Percentiles rank a stretch among this genome's conserved stretches.
phyloP scores from a whole-genome alignment of 1,140 invertebrate genomes.

The Aphaenogaster ashmeadi region DNA sequence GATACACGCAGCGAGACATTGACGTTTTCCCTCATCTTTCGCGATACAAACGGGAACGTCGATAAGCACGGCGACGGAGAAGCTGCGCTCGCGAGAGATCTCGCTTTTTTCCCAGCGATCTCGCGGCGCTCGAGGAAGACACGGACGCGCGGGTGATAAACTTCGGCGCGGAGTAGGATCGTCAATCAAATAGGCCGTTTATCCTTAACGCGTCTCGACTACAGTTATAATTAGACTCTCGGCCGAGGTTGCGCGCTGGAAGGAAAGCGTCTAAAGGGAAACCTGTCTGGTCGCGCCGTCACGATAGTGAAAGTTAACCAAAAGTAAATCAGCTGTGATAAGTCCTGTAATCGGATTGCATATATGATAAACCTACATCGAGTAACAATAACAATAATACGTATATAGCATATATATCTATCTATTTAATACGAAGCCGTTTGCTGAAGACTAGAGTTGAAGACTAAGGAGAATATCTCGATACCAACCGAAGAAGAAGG shows the following conservation, averaged over 20 bases:
- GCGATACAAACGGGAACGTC: background rate
- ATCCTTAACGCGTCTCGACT: constrained; percentile 44
- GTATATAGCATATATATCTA: background rate
- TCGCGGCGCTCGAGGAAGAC: background rate
- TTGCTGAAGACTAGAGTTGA: background rate
- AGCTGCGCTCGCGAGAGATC: background rate
- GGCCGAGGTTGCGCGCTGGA: constrained; percentile 25
- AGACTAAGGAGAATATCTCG: background rate
- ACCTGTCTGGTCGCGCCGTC: constrained; percentile 28
- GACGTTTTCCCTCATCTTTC: background rate
- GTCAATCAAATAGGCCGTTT: constrained; percentile 52
- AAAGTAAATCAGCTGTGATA: constrained; percentile 83
- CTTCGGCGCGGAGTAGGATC: constrained; percentile 31
- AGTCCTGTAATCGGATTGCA: constrained; percentile 61
- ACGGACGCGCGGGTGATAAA: constrained; percentile 38
- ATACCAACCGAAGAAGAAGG: background rate
- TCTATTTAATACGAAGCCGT: constrained; percentile 8
- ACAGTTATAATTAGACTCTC: constrained; percentile 59
- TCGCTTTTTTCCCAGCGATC: background rate
- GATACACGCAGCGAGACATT: background rate
- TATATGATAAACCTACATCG: background rate
- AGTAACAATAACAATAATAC: background rate
- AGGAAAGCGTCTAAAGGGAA: constrained; percentile 35
- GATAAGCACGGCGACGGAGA: background rate
- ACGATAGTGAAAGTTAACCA: constrained; percentile 78